Conservation (phyloP, 2,888 invertebrate species). For the Limenitis camilla region DNA sequence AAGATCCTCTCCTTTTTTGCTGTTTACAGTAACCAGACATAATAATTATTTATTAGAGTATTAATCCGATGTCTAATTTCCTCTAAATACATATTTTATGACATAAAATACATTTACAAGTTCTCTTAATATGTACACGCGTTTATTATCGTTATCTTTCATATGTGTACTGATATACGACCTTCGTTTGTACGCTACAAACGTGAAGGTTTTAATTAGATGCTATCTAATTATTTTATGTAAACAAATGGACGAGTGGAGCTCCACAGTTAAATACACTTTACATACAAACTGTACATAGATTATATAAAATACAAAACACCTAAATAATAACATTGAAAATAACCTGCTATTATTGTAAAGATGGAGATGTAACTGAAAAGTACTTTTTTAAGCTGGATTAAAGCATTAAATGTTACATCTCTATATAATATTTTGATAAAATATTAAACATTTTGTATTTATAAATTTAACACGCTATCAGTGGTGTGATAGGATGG, state of each 20-base stretch:
- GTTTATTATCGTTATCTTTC: too few species aligned
- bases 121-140: too few species aligned
- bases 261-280: background rate
- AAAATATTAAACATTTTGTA: too few species aligned
- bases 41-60: too few species aligned
- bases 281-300: constrained; percentile 6
- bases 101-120: too few species aligned
- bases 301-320: constrained; percentile 1
- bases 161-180: background rate
- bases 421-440: background rate
- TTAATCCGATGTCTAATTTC: too few species aligned
- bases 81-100: too few species aligned
- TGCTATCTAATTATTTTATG: constrained; percentile 11
- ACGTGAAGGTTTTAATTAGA: constrained; percentile 1
- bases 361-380: background rate
- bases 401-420: background rate
- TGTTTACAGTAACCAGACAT: too few species aligned
- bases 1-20: too few species aligned
- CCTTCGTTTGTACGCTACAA: background rate
- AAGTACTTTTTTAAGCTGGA: background rate
- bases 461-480: background rate
- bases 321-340: background rate
- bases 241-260: constrained; percentile 13
- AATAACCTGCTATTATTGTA: background rate
- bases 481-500: background rate